Evolutionary conservation across 2,113 vertebrate species (phyloP).

Genomic region (Cricetomys ansorgei): DNA sequence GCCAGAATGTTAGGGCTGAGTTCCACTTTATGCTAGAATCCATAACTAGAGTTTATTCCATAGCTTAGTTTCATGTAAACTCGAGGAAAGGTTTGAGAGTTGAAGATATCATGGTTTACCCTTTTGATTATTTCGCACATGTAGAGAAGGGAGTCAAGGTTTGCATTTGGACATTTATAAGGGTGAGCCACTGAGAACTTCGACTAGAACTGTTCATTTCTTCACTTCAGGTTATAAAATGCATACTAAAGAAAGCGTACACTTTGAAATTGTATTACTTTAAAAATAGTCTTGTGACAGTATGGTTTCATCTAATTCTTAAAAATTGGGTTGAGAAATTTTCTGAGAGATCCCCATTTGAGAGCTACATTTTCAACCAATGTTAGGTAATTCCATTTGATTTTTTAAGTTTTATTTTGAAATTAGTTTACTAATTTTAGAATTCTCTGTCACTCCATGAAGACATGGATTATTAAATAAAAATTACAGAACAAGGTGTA

Average conservation of each 20-base stretch:
- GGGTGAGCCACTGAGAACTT: conserved; percentile 5
- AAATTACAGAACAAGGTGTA: not conserved
- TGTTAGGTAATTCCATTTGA: not conserved
- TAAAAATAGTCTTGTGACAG: not conserved
- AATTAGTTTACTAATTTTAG: not conserved
- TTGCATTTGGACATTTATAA: conserved; percentile 18
- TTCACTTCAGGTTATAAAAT: conserved; percentile 44
- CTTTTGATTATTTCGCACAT: conserved; percentile 45
- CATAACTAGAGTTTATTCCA: conserved; percentile 27
- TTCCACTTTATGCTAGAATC: conserved; percentile 53
- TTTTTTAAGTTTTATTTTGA: not conserved
- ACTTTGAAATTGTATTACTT: conserved; percentile 49
- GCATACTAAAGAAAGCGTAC: not conserved
- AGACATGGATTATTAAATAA: not conserved
- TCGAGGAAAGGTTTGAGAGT: conserved; percentile 36
- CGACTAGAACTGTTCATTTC: not conserved
- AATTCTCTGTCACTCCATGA: not conserved
- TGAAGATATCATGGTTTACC: conserved; percentile 21
- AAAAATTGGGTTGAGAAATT: not conserved
- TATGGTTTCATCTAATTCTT: not conserved
- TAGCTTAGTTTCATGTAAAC: conserved; percentile 24
- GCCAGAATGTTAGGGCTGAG: not conserved
- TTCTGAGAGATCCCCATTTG: conserved; percentile 20
- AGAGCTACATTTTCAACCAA: not conserved
- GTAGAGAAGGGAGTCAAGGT: not conserved